Conservation (phyloP, 1,140 invertebrate species). For the Coptotermes formosanus region DNA sequence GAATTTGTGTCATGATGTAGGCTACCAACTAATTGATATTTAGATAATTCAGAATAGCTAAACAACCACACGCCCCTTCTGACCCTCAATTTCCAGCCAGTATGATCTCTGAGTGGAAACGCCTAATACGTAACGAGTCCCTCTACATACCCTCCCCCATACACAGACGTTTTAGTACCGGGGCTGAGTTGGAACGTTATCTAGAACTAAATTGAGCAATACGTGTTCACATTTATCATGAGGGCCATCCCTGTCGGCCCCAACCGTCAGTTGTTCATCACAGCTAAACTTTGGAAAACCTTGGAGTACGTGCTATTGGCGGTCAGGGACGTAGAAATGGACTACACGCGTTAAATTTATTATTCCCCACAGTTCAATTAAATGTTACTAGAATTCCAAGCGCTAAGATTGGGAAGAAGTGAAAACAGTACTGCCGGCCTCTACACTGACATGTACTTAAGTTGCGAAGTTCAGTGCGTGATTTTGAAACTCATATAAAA, state of each 20-base stretch:
- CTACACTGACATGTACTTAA: no score
- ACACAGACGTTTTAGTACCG: background rate
- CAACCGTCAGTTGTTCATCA: background rate
- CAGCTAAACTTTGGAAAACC: background rate
- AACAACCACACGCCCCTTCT: background rate
- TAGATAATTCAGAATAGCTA: background rate
- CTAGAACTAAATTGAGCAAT: background rate
- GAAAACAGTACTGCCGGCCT: no score
- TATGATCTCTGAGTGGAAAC: background rate
- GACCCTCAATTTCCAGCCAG: background rate
- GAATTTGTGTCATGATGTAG: background rate
- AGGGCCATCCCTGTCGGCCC: no score
- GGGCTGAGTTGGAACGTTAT: background rate
- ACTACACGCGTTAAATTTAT: background rate
- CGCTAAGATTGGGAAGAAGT: background rate
- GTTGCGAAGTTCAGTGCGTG: no score
- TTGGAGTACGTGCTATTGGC: background rate
- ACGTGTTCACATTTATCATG: background rate
- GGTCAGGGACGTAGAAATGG: background rate
- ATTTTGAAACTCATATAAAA: no score
- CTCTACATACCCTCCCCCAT: background rate
- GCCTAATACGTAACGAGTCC: background rate
- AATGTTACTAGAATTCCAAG: background rate
- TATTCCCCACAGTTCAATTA: background rate
- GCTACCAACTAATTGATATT: slow-evolving; percentile 17